A percentile compares a stretch with the other conserved stretches of the same genome.
These are phyloP conservation scores for Piliocolobus tephrosceles DNA, from an alignment of 2,113 vertebrate genomes.

Conservation along the genomic window DNA sequence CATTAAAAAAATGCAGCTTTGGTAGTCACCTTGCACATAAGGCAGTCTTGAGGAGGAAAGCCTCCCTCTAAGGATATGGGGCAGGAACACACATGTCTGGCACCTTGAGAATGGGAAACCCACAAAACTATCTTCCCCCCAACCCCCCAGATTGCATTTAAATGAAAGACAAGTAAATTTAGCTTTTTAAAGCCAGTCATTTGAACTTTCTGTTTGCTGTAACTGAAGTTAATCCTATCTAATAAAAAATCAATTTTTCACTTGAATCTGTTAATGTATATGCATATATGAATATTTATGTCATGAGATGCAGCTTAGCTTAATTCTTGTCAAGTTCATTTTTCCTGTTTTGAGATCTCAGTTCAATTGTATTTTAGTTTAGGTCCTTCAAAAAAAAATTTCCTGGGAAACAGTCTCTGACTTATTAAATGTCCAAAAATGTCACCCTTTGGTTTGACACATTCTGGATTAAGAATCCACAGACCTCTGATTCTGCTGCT, in stretches of 20 bases:
- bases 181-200: background rate
- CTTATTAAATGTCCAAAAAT: background rate
- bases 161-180: background rate
- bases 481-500: background rate
- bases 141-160: background rate
- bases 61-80: background rate
- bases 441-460: background rate
- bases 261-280: background rate
- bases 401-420: background rate
- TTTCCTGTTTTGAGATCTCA: background rate
- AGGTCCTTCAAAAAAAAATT: background rate
- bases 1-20: background rate
- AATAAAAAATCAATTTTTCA: background rate
- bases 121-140: background rate
- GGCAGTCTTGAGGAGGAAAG: background rate
- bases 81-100: background rate
- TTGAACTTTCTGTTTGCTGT: background rate
- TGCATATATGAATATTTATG: background rate
- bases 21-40: background rate
- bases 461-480: background rate
- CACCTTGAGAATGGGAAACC: too few species aligned
- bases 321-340: background rate
- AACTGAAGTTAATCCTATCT: background rate
- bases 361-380: background rate
- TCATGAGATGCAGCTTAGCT: background rate